Evolutionary conservation across 2,113 vertebrate species (phyloP), one percentile per base, ranked within the genome.

Genomic region (Neolamprologus kungweensis): DNA sequence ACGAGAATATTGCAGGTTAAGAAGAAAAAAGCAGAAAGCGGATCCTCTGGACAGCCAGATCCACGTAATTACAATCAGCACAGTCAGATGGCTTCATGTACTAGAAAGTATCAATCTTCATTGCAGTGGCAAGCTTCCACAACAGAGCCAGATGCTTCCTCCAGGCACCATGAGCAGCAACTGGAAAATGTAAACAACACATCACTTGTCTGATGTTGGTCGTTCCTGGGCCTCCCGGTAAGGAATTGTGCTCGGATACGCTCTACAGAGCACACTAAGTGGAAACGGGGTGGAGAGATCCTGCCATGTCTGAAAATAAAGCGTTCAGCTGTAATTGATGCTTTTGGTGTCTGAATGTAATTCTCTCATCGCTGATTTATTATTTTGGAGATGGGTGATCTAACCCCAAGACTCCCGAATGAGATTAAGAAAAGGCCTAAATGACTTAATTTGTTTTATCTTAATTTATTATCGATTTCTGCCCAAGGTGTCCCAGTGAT

Each of bases 111-210:
- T 96, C 92, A 91, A 91, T 94, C 93, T 92, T 92, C 73, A 90
- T 94, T 92, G 40, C 78, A n/a, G 84, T 81, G 86, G 80, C 82
- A 83, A 80, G 80, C 82, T 89, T 90, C 85, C 82, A 93, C 91
- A 85, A 50, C 82, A 89, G 54, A 91, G 79, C 85, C 94, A 94
- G 93, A 95, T 92, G 94, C 89, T 89, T 91, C 47, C 87, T 92
- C 55, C 78, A 81, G 85, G 85, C 87, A 21, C 84, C 60, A 63
- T 40, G 9, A 71, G 81, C 81, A 87, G 84, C 63, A 58, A 86
- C 54, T 84, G 53, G 93, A 93, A 91, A 90, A 87, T 85, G 88
- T 88, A 93, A 93, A 85, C 84, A 79, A 19, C 89, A 55, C 82
- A 87, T 91, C 81, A 85, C 82, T 86, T 89, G 54, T 89, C 71